Conservation (phyloP, 2,113 vertebrate species). For the Probosciger aterrimus region DNA sequence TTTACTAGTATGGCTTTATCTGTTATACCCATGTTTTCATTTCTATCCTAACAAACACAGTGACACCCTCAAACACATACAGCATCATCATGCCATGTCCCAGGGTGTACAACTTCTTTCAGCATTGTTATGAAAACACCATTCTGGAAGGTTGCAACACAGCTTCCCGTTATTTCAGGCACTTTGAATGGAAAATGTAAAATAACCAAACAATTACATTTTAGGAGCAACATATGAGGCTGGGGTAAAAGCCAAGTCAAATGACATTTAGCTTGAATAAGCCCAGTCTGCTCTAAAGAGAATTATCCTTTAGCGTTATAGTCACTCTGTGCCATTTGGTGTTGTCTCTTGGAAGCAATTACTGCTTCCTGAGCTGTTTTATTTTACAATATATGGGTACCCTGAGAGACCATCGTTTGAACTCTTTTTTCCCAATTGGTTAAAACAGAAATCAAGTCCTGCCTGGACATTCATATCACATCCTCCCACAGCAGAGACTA, state of each 20-base stretch:
- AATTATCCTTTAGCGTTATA: not conserved
- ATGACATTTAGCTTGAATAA: accelerated
- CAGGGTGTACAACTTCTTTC: not conserved
- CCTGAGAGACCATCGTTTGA: not conserved
- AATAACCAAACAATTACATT: not conserved
- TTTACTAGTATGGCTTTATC: not conserved
- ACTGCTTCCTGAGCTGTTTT: not conserved
- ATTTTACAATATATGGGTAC: not conserved
- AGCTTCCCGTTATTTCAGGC: not conserved
- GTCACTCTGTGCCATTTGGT: not conserved
- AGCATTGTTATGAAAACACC: not conserved
- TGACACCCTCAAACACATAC: not conserved
- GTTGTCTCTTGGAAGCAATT: not conserved
- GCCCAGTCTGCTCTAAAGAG: not conserved
- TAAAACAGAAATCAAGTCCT: not conserved
- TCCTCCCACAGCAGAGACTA: not conserved
- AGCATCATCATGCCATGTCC: not conserved
- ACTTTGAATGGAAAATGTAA: not conserved
- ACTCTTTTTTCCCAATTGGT: not conserved
- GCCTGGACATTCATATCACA: not conserved
- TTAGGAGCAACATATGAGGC: not conserved
- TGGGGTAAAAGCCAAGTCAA: not conserved
- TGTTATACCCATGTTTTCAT: not conserved
- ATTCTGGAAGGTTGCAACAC: not conserved
- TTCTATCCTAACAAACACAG: accelerated